Evolutionary conservation across 2,797 vertebrate species (phyloP), one percentile per base, ranked within the genome.

Genomic region (Sandelia bainsii): DNA sequence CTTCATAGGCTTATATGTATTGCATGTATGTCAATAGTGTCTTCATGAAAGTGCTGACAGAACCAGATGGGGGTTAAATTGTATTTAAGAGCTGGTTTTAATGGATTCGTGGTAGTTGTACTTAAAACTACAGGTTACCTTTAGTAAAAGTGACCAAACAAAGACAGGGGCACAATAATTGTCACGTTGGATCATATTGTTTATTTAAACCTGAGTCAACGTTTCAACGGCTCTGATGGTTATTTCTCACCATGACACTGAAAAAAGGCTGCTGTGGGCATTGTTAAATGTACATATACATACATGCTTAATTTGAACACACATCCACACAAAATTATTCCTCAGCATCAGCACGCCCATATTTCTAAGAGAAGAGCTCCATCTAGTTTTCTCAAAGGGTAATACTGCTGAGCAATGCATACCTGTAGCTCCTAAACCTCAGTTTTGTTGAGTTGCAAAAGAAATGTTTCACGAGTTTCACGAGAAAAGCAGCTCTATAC

Each of bases 341-440:
- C 19, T 61, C 11, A n/a, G 25, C 20, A 32, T 50, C 32, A 22
- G 4, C 0, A 50, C 19, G 9, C 57, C 13, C 59, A 61, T 1
- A 45, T 71, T 52, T 66, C 0, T 46, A 8, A 12, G 23, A 58
- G 27, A 72, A 70, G 20, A 32, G 66, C 66, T 3, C 84, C 76
- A 80, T 53, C 91, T 88, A 77, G 72, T 82, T 87, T 67, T 62
- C 48, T 1, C 0, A 51, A 3, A 23, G 25, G 5, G 32, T 44
- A 63, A 44, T 19, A 19, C 8, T 1, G 16, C 20, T 12, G 34
- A 46, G 19, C 60, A 1, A 57, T 39, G 19, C 3, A 34, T 44
- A n/a, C 25, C 1, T 45, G 17, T 11, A 19, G 17, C 7, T 42
- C 22, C 39, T 39, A 23, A 2, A 5, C 16, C 3, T 0, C 13